Conservation (phyloP, 2,797 vertebrate species). For the Allobates femoralis region DNA sequence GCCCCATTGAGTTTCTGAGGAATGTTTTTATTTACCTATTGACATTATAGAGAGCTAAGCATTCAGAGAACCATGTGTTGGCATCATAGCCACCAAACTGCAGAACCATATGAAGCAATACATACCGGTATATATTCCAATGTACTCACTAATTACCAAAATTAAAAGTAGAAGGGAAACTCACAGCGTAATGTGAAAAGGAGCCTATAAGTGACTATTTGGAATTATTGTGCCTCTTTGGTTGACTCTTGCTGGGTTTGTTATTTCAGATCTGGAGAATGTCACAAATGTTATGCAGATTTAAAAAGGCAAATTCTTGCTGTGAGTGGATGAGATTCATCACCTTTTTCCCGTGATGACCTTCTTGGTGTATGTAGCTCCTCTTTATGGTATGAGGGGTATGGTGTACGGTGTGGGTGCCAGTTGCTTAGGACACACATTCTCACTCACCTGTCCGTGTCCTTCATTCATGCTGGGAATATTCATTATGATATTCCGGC, state of each 20-base stretch:
- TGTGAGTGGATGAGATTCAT: background rate
- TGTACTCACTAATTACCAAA: too few species aligned
- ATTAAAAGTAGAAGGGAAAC: too few species aligned
- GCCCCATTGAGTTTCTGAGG: too few species aligned
- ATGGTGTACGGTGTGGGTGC: background rate
- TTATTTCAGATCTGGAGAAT: background rate
- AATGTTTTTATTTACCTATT: too few species aligned
- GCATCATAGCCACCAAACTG: too few species aligned
- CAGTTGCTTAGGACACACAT: background rate
- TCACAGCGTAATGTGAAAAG: too few species aligned
- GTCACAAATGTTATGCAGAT: background rate
- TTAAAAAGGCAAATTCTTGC: background rate
- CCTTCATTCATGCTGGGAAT: background rate
- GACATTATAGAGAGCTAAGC: too few species aligned
- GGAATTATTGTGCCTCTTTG: background rate
- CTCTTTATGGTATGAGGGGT: too few species aligned
- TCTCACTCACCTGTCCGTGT: background rate
- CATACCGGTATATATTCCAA: too few species aligned
- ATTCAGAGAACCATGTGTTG: too few species aligned
- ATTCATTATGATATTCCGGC: conserved; percentile 16
- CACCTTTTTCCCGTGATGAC: background rate
- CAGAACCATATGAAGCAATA: too few species aligned
- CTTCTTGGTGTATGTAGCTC: conserved; percentile 2
- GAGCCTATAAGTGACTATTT: too few species aligned
- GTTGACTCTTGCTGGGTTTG: background rate